Percentiles rank a stretch among this genome's conserved stretches.
Evolutionary conservation across 2,888 invertebrate species (phyloP).

Genomic region (Drosophila hamatofila): DNA sequence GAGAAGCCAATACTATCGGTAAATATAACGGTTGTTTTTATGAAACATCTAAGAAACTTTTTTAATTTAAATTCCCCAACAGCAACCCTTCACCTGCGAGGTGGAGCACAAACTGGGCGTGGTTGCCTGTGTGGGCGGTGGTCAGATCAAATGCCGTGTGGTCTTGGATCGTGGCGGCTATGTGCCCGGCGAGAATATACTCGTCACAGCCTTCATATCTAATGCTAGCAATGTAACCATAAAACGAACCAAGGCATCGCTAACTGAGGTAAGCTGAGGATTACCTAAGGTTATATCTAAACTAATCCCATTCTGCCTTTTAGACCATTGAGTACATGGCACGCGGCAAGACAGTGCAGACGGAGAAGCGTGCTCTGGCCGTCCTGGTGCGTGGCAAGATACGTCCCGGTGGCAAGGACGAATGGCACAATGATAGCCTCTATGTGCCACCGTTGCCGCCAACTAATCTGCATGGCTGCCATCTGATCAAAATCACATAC

Average conservation of each 20-base stretch:
- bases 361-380: slow-evolving; percentile 94
- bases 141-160: slow-evolving; percentile 94
- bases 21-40: slow-evolving; percentile 84
- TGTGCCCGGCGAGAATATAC: slow-evolving; percentile 97
- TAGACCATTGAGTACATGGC: slow-evolving; percentile 96
- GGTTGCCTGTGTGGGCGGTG: slow-evolving; percentile 93
- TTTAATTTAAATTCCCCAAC: slow-evolving; percentile 38
- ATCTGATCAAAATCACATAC: slow-evolving; percentile 96
- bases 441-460: slow-evolving; percentile 97
- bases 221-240: slow-evolving; percentile 95
- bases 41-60: neutral
- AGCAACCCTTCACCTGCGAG: slow-evolving; percentile 96
- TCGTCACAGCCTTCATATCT: slow-evolving; percentile 92
- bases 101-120: slow-evolving; percentile 96
- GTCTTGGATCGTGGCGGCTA: slow-evolving; percentile 96
- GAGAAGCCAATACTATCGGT: slow-evolving; percentile 95
- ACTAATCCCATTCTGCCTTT: neutral
- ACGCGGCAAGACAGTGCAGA: slow-evolving; percentile 93
- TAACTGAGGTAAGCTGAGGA: slow-evolving; percentile 87
- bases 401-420: slow-evolving; percentile 91
- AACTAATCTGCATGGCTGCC: slow-evolving; percentile 96
- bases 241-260: slow-evolving; percentile 93
- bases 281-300: too few species aligned
- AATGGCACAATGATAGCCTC: slow-evolving; percentile 94
- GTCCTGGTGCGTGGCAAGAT: slow-evolving; percentile 92